Conservation (phyloP, 2,113 vertebrate species). For the Taxidea taxus region DNA sequence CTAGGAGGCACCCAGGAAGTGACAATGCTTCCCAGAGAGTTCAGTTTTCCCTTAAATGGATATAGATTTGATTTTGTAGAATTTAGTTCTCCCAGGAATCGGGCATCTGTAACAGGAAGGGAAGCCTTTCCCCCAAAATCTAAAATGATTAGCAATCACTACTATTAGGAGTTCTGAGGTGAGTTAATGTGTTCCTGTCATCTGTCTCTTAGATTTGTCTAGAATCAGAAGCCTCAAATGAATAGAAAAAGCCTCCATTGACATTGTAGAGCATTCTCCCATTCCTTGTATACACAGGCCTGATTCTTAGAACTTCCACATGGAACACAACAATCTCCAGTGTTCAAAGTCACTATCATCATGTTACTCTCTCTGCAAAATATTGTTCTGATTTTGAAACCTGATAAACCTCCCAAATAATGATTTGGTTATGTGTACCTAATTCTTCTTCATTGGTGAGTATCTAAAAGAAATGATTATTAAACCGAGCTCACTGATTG, state of each 20-base stretch:
- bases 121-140: not conserved
- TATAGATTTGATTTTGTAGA: not conserved
- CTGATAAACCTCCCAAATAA: constrained; percentile 42
- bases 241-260: not conserved
- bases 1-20: not conserved
- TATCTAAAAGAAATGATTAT: constrained; percentile 61
- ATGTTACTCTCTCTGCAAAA: not conserved
- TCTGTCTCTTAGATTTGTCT: not conserved
- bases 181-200: not conserved
- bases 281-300: not conserved
- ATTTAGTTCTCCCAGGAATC: not conserved
- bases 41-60: constrained; percentile 28
- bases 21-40: not conserved
- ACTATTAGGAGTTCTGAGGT: not conserved
- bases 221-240: not conserved
- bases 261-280: not conserved
- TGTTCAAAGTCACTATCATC: not conserved
- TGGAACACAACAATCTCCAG: not conserved
- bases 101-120: not conserved
- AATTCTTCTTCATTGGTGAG: constrained; percentile 27
- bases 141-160: not conserved
- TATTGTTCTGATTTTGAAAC: constrained; percentile 28
- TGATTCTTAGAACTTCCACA: not conserved
- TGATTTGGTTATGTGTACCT: constrained; percentile 33
- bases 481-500: constrained; percentile 34